Evolutionary conservation across 2,113 vertebrate species (phyloP), one percentile per base, ranked within the genome.

Genomic region (Chauna torquata): DNA sequence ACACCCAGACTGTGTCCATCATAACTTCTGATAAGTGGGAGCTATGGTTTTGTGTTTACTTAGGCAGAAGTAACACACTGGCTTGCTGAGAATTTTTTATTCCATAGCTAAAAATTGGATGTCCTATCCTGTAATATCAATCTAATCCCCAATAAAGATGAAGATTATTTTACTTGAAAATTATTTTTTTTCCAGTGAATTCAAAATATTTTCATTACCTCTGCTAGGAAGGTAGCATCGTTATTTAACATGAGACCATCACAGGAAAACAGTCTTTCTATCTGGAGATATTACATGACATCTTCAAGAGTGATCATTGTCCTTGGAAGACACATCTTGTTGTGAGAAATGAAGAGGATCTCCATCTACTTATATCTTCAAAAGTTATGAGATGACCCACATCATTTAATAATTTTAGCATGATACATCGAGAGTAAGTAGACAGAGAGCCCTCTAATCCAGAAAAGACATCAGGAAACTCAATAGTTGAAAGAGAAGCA

Each of bases 11-110:
- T 88, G 45, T 69, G 49, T 87, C 85, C 44, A 70, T 91, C 62
- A 24, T 87, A 91, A 75, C 54, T 94, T 90, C 84, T 90, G 78
- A 82, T 95, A 95, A 87, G 44, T 93, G 24, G 40, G 70, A 85
- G 40, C 20, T 94, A n/a, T 88, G 80, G 59, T 87, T 91, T 92
- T 70, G 40, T 82, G 86, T 89, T 94, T 92, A 58, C 34, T 93
- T 58, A 85, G 78, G 58, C 81, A 96, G 27, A 85, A 82, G 34
- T 87, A 54, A 76, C 82, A 74, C 61, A 61, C 20, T 0, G 3
- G 57, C 24, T 91, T 61, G 84, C 47, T 82, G 74, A 92, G 74
- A 68, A 79, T 28, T 82, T 82, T 59, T 68, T 92, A 42, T 68
- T 68, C 75, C 45, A 42, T 11, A 72, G 54, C 13, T 87, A 82